These are phyloP conservation scores for Tanypteryx hageni DNA, from an alignment of 2,888 invertebrate genomes.

Conservation along the genomic window DNA sequence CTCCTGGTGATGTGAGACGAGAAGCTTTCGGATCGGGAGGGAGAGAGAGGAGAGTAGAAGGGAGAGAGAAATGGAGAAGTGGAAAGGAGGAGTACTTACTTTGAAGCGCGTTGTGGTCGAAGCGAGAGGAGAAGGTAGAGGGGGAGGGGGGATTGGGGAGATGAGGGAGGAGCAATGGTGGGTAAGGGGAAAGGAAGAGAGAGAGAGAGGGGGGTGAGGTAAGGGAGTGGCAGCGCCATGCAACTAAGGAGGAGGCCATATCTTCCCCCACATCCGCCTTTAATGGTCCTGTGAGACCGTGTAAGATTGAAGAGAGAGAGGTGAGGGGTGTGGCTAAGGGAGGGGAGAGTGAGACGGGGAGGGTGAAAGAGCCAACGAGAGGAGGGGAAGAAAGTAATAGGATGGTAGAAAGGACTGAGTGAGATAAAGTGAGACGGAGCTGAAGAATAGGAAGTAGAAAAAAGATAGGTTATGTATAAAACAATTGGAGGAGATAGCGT, in stretches of 20 bases:
- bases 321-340: not conserved
- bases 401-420: too few relatives aligned
- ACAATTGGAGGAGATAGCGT: too few relatives aligned
- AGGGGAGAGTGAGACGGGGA: not conserved
- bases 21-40: too few relatives aligned
- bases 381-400: too few relatives aligned
- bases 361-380: not conserved
- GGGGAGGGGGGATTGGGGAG: not conserved
- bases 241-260: not conserved
- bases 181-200: not conserved
- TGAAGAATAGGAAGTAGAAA: too few relatives aligned
- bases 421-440: too few relatives aligned
- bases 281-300: slow-evolving; percentile 25
- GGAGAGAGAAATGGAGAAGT: not conserved
- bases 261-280: slow-evolving; percentile 39
- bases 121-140: not conserved
- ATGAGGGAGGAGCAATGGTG: too few relatives aligned
- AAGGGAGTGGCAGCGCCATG: not conserved
- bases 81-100: not conserved
- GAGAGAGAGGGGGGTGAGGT: not conserved
- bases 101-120: not conserved
- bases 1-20: too few relatives aligned
- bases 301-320: not conserved
- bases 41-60: not conserved
- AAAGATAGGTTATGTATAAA: too few relatives aligned